These are phyloP conservation scores for Blastobasis lacticolella DNA, from an alignment of 2,888 invertebrate genomes.

Conservation along the genomic window DNA sequence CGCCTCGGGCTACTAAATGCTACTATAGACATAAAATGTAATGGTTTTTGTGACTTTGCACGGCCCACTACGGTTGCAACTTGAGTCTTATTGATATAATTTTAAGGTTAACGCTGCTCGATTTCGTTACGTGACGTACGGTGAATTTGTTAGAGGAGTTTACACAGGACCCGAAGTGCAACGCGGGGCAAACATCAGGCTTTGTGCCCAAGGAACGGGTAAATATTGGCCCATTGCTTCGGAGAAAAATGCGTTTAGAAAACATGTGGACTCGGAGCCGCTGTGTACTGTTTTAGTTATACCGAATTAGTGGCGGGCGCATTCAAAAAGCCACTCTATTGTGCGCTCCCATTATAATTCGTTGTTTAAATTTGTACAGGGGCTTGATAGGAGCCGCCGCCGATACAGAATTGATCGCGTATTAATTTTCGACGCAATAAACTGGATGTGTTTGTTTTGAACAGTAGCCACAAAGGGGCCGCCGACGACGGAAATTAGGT, in stretches of 20 bases:
- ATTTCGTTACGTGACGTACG: constrained; percentile 18
- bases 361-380: constrained; percentile 31
- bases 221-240: constrained; percentile 68
- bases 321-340: constrained; percentile 38
- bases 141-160: constrained; percentile 65
- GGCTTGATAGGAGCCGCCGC: constrained; percentile 21
- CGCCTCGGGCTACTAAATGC: constrained; percentile 65
- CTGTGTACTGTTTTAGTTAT: constrained; percentile 69
- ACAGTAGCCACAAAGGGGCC: constrained; percentile 33
- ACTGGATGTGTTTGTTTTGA: constrained; percentile 40
- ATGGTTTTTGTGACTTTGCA: constrained; percentile 54
- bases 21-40: constrained; percentile 62
- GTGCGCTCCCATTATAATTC: constrained; percentile 33
- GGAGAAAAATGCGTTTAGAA: constrained; percentile 69
- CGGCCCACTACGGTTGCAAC: constrained; percentile 15
- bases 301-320: constrained; percentile 51
- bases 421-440: constrained; percentile 52
- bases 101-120: constrained; percentile 27
- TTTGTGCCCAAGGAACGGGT: constrained; percentile 66
- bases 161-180: constrained; percentile 72
- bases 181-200: constrained; percentile 65
- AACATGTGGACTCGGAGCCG: constrained; percentile 38
- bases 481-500: neutral
- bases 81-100: constrained; percentile 20
- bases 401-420: constrained; percentile 39